Evolutionary conservation across 2,113 vertebrate genomes (phyloP).

Genomic region (Scortum barcoo): DNA sequence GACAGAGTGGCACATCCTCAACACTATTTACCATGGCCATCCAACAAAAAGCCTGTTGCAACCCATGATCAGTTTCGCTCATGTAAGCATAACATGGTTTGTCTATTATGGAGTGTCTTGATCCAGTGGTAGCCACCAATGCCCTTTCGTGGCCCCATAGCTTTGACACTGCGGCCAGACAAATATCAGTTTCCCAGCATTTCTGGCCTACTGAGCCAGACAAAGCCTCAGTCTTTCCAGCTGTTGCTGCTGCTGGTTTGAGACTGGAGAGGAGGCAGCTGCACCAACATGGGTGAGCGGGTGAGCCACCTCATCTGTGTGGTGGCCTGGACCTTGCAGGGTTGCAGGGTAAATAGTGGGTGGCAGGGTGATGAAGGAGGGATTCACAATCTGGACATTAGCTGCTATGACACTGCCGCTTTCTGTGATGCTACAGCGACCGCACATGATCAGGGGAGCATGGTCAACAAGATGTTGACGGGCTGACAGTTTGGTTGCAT

Average conservation of each 20-base stretch:
- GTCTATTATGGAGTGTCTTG: constrained; percentile 26
- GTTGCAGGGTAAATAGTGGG: constrained; percentile 29
- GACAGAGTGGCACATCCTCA: constrained; percentile 30
- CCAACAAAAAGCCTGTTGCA: constrained; percentile 27
- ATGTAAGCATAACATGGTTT: constrained; percentile 43
- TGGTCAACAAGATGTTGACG: constrained; percentile 7
- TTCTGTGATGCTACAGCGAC: constrained; percentile 21
- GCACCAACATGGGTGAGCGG: constrained; percentile 75
- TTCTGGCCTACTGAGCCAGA: constrained; percentile 67
- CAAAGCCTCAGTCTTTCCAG: constrained; percentile 79
- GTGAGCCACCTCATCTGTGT: constrained; percentile 53
- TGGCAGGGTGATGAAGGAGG: constrained; percentile 3
- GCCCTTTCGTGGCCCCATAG: constrained; percentile 49
- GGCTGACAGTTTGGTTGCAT: constrained; percentile 23
- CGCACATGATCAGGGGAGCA: constrained; percentile 38
- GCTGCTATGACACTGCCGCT: background rate
- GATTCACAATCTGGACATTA: constrained; percentile 34
- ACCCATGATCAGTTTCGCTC: constrained; percentile 24
- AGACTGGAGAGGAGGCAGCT: constrained; percentile 78
- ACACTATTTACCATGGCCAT: constrained; percentile 18
- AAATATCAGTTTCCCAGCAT: constrained; percentile 76
- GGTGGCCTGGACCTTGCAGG: constrained; percentile 49
- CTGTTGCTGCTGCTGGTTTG: constrained; percentile 79
- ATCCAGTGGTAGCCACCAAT: constrained; percentile 50
- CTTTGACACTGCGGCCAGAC: constrained; percentile 57